A percentile compares a stretch with the other conserved stretches of the same genome.
Conservation (phyloP, 2,113 vertebrate species). For the Aspiorhynchus laticeps region DNA sequence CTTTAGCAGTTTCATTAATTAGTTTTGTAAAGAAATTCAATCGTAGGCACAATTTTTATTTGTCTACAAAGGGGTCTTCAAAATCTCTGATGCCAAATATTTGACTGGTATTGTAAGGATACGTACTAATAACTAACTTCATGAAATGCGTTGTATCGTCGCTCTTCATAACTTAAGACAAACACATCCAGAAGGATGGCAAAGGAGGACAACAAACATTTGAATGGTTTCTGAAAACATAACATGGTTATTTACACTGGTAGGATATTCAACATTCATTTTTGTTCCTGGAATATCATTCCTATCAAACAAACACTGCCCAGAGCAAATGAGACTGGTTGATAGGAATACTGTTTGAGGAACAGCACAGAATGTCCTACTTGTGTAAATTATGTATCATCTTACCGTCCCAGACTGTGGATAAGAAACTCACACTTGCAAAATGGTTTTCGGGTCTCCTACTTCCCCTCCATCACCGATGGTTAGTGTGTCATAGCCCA, state of each 20-base stretch:
- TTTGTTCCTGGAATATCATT: neutral
- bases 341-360: neutral
- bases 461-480: conserved; percentile 98
- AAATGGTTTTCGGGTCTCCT: conserved; percentile 92
- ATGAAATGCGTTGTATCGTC: neutral
- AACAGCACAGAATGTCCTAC: conserved; percentile 9
- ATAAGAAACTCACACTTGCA: conserved; percentile 91
- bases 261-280: neutral
- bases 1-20: neutral
- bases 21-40: too few relatives aligned
- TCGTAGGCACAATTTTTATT: neutral
- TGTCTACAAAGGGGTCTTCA: neutral
- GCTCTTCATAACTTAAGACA: neutral
- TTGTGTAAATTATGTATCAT: conserved; percentile 4
- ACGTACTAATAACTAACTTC: neutral
- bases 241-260: neutral
- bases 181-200: neutral
- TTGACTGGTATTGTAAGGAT: too few relatives aligned
- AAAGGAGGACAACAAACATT: neutral
- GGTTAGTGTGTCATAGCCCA: conserved; percentile 95
- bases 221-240: neutral
- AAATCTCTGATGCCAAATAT: neutral
- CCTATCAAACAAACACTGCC: neutral
- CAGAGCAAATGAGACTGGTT: neutral
- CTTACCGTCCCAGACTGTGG: neutral